Evolutionary conservation across 2,797 vertebrate species (phyloP), one percentile per base, ranked within the genome.

Genomic region (Cossypha niveicapilla): DNA sequence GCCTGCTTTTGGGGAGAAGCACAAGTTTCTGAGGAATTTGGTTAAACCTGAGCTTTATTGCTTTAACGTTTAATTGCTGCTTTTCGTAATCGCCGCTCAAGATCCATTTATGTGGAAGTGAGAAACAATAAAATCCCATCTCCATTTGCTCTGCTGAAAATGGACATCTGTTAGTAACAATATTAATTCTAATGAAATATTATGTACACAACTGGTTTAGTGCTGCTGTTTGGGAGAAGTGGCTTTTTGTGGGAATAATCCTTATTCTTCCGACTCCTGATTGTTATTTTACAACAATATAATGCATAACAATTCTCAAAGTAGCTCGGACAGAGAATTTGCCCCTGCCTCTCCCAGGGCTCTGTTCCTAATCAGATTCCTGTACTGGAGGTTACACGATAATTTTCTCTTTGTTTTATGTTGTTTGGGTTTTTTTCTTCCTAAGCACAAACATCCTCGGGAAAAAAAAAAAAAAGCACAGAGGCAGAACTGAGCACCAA

Each of bases 41-140:
- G 47, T 39, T 87, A 68, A 86, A 85, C 88, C 60, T 73, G 57
- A 75, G 83, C 71, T 93, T 96, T 79, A 39, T 66, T 58, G 72
- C 76, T 95, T 79, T 30, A 91, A 87, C 24, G 61, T 95, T 95
- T 86, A 88, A 94, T 91, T 54, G 83, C 80, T 94, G 95, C 78
- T 94, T 97, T 95, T 93, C 56, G 32, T 92, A 88, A 96, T 94
- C 95, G 6, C 90, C 60, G 66, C 25, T 78, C 96, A 18, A 97
- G 96, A 96, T 96, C 89, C 89, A 92, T 95, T 97, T 97, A 96
- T 54, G 79, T 92, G 91, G 74, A 92, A 97, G 96, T 94, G 75
- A 94, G 91, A 97, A 97, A 97, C 83, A 95, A 96, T 92, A 47
- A 95, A 97, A 97, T 97, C 96, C 86, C 91, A 66, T 96, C 95